Evolutionary conservation across 2,888 invertebrate genomes (phyloP), one percentile per base, ranked within the genome.

Genomic region (Sussaba pulchella): DNA sequence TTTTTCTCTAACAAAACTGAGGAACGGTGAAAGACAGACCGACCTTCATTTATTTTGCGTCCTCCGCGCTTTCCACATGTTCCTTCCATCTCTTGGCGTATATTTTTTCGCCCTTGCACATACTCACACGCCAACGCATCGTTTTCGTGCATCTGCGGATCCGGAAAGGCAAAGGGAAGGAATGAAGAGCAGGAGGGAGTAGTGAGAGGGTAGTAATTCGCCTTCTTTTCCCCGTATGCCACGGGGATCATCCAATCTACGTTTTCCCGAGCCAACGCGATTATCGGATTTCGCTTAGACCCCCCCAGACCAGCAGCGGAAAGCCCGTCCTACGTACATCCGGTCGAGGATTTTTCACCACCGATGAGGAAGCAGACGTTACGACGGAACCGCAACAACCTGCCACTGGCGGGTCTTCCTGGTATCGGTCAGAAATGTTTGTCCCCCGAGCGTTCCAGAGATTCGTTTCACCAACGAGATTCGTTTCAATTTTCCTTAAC

Each of bases 281-380:
- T 89, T 89, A 91, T 91, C 88, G 90, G 88, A 90, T 89, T 90
- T 89, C 89, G 89, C 85, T 90, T 89, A 88, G 85, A 31, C 83
- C 83, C 31, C 64, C 47, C 63, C 47, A 24, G 73, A 76, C 81
- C 75, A 77, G 67, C 47, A 72, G 67, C 43, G 26, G 69, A 24
- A 54, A 41, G 41, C 9, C 26, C 41, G 57, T 36, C 57, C 57
- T 57, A 31, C 36, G 67, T 47, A 39, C 39, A 50, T 66, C 70
- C 41, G 69, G 50, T 66, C 64, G 31, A 26, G 24, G 31, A 31
- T 73, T 47, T 41, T 57, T 54, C 24, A 47, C 12, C 57, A 31
- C 36, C 24, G 50, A 59, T 36, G 43, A 45, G 70, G 74, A 41
- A 63, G 41, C 50, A 63, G 24, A 19, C 52, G 50, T 41, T 21